Conservation (phyloP, 1,140 invertebrate species). For the Penaeus chinensis region DNA sequence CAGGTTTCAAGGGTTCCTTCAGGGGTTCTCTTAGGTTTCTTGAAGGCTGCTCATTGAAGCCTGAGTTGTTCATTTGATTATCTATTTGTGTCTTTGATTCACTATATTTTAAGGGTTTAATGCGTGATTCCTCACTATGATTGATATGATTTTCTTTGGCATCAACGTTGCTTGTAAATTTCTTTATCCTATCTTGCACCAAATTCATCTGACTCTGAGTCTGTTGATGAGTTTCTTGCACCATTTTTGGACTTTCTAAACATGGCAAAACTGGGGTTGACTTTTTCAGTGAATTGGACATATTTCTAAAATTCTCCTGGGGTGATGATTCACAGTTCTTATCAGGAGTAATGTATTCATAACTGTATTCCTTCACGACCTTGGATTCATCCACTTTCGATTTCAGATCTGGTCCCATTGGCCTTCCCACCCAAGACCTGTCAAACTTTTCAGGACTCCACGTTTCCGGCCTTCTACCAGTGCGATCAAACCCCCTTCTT, state of each 20-base stretch:
- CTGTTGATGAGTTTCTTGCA: conserved; percentile 64
- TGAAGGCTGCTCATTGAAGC: conserved; percentile 4
- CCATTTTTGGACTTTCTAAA: conserved; percentile 62
- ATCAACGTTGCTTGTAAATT: conserved; percentile 66
- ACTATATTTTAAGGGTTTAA: not conserved
- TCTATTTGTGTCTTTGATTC: conserved; percentile 33
- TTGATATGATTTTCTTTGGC: conserved; percentile 49
- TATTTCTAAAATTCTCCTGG: conserved; percentile 43
- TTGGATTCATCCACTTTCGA: conserved; percentile 55
- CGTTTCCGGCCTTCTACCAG: conserved; percentile 58
- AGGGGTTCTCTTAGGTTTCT: conserved; percentile 37
- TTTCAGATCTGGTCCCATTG: conserved; percentile 36
- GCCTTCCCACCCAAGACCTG: conserved; percentile 37
- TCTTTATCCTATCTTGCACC: conserved; percentile 72
- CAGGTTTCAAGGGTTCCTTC: conserved; percentile 52
- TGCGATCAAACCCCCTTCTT: conserved; percentile 40
- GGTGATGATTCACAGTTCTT: conserved; percentile 23
- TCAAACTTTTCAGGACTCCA: conserved; percentile 64
- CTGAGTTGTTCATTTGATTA: conserved; percentile 27
- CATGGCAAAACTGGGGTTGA: conserved; percentile 41
- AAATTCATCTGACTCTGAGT: conserved; percentile 68
- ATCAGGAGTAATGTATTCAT: conserved; percentile 63
- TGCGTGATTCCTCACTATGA: conserved; percentile 14
- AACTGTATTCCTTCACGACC: conserved; percentile 60
- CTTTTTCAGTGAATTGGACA: conserved; percentile 43